phyloP scores from a whole-genome alignment of 1,140 invertebrate genomes.

The Zaprionus inermis region DNA sequence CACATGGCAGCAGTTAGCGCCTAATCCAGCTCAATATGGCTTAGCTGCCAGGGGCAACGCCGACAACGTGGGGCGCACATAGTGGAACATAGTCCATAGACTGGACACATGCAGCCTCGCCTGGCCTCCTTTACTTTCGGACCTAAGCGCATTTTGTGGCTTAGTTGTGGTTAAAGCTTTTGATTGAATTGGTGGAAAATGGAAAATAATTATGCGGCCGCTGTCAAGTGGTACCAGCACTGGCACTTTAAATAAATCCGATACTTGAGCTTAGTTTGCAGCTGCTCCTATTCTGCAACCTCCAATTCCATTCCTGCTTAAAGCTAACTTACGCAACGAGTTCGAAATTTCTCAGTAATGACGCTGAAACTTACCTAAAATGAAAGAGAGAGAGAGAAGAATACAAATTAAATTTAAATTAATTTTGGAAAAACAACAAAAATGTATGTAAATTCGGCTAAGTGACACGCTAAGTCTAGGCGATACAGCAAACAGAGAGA shows the following conservation, averaged over 20 bases:
- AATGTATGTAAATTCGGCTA: slow-evolving; percentile 35
- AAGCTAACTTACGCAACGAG: slow-evolving; percentile 18
- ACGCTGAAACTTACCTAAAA: slow-evolving; percentile 60
- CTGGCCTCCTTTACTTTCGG: background rate
- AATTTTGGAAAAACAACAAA: slow-evolving; percentile 57
- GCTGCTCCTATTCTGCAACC: background rate
- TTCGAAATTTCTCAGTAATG: background rate
- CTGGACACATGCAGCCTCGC: background rate
- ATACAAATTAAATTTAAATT: slow-evolving; percentile 73
- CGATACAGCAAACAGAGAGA: background rate
- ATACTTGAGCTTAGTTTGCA: slow-evolving; percentile 14
- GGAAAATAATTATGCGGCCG: slow-evolving; percentile 69
- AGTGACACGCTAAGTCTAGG: slow-evolving; percentile 29
- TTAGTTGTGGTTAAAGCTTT: slow-evolving; percentile 50
- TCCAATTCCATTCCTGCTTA: slow-evolving; percentile 3
- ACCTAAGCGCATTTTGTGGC: slow-evolving; percentile 49
- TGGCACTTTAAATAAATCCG: slow-evolving; percentile 36
- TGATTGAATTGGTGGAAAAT: slow-evolving; percentile 71
- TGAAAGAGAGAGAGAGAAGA: slow-evolving; percentile 14
- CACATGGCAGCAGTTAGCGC: slow-evolving; percentile 72
- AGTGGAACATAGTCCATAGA: background rate
- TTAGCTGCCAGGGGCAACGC: slow-evolving; percentile 43
- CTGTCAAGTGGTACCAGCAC: slow-evolving; percentile 21
- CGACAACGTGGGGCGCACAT: background rate
- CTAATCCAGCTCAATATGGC: slow-evolving; percentile 78